phyloP scores from a whole-genome alignment of 1,140 invertebrate genomes.

The Drosophila pallidifrons region DNA sequence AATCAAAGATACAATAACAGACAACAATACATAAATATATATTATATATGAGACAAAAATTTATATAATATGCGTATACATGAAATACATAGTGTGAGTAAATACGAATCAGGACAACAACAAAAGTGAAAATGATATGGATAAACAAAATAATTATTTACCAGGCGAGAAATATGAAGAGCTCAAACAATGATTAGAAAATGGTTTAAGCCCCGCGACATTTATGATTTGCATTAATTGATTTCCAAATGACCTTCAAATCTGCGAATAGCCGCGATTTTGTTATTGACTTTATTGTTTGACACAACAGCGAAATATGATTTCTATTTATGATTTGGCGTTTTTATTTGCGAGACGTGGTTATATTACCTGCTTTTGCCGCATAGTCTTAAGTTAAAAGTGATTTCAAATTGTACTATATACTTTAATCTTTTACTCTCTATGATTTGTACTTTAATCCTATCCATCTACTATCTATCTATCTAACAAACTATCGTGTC shows the following conservation, averaged over 20 bases:
- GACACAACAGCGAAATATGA: constrained; percentile 6
- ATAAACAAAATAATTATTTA: constrained; percentile 16
- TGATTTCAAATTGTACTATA: constrained; percentile 77
- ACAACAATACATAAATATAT: constrained; percentile 14
- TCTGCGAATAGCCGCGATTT: constrained; percentile 4
- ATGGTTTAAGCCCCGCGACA: constrained; percentile 8
- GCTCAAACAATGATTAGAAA: constrained; percentile 34
- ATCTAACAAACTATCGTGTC: constrained; percentile 29
- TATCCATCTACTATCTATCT: constrained; percentile 15
- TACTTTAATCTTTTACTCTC: constrained; percentile 50
- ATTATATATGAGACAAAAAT: constrained; percentile 34
- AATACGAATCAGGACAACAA: constrained; percentile 8
- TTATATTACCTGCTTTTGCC: constrained; percentile 61
- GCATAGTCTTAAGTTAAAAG: constrained; percentile 57
- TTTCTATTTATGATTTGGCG: background rate
- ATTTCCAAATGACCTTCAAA: constrained; percentile 10
- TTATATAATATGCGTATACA: constrained; percentile 40
- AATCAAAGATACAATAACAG: constrained; percentile 35
- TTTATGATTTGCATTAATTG: constrained; percentile 8
- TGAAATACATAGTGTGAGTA: constrained; percentile 35
- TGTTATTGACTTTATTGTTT: constrained; percentile 9
- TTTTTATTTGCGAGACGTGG: constrained; percentile 23
- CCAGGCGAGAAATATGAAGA: constrained; percentile 16
- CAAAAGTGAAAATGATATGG: background rate
- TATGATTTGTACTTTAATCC: constrained; percentile 63